Conservation (phyloP, 2,888 invertebrate genomes). For the Cremastinae sp. region DNA sequence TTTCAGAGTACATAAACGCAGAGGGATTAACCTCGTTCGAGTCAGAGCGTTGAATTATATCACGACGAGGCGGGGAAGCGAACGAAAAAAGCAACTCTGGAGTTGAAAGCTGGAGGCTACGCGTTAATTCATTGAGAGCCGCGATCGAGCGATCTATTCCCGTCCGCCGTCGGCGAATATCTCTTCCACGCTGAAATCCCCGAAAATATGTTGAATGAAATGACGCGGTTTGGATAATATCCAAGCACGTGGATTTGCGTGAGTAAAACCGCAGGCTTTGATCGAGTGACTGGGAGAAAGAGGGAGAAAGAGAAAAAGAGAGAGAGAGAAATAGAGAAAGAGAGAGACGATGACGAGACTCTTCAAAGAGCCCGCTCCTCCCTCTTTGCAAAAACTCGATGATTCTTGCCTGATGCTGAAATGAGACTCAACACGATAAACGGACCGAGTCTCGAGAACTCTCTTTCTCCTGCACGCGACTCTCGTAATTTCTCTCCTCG, state of each 20-base stretch:
- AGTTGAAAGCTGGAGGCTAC: neutral
- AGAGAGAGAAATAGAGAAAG: neutral
- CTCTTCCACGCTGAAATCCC: neutral
- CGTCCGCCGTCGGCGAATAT: conserved; percentile 30
- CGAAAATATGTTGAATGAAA: conserved; percentile 23
- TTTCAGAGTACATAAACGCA: neutral
- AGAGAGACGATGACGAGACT: neutral
- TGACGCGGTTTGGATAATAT: conserved; percentile 21
- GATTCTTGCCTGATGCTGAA: neutral
- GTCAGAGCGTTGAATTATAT: conserved; percentile 34
- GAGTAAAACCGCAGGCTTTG: neutral
- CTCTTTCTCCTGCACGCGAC: neutral
- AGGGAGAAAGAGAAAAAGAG: neutral
- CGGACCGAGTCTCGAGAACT: conserved; percentile 1
- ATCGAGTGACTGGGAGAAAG: conserved; percentile 14
- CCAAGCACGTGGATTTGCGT: conserved; percentile 2
- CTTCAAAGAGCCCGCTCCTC: neutral
- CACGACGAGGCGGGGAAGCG: neutral
- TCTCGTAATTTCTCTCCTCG: conserved; percentile 8
- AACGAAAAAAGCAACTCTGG: conserved; percentile 10
- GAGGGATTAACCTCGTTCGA: conserved; percentile 13
- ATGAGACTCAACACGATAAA: neutral
- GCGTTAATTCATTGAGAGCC: conserved; percentile 53
- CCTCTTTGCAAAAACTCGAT: neutral
- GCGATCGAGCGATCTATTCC: conserved; percentile 49